A percentile compares a stretch with the other conserved stretches of the same genome.
Evolutionary conservation across 2,113 vertebrate species (phyloP).

Genomic region (Chaetodon auriga): DNA sequence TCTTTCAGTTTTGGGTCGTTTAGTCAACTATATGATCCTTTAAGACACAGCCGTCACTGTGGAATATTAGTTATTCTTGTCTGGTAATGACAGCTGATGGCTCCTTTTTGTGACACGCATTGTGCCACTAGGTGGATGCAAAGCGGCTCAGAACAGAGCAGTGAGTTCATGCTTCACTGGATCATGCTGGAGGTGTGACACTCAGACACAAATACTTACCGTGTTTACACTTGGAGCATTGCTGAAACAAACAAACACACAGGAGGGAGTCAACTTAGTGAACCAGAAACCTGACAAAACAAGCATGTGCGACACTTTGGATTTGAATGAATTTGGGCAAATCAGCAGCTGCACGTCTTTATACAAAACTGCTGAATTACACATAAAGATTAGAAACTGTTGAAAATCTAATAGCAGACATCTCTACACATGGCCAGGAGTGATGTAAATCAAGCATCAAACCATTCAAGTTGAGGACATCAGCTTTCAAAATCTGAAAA

Average conservation of each 20-base stretch:
- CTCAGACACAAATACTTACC: slow-evolving; percentile 82
- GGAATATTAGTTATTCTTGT: not conserved
- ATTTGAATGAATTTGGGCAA: not conserved
- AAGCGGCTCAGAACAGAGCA: not conserved
- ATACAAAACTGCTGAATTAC: not conserved
- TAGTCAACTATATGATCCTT: not conserved
- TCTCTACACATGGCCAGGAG: not conserved
- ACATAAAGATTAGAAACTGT: not conserved
- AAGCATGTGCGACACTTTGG: not conserved
- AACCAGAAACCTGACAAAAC: slow-evolving; percentile 10
- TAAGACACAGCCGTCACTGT: not conserved
- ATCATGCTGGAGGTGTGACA: not conserved
- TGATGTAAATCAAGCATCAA: not conserved
- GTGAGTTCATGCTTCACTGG: not conserved
- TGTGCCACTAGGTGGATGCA: slow-evolving; percentile 3
- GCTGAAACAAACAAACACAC: slow-evolving; percentile 87
- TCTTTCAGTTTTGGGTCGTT: not conserved
- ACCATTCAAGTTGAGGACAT: slow-evolving; percentile 5
- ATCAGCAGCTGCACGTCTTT: not conserved
- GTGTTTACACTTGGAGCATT: slow-evolving; percentile 99
- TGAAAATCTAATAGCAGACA: not conserved
- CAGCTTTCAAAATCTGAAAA: slow-evolving; percentile 1
- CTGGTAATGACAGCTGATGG: not conserved
- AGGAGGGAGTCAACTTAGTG: slow-evolving; percentile 20
- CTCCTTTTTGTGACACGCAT: not conserved